These are phyloP conservation scores for Tenthredo distinguenda DNA, from an alignment of 2,888 invertebrate species.

Conservation along the genomic window DNA sequence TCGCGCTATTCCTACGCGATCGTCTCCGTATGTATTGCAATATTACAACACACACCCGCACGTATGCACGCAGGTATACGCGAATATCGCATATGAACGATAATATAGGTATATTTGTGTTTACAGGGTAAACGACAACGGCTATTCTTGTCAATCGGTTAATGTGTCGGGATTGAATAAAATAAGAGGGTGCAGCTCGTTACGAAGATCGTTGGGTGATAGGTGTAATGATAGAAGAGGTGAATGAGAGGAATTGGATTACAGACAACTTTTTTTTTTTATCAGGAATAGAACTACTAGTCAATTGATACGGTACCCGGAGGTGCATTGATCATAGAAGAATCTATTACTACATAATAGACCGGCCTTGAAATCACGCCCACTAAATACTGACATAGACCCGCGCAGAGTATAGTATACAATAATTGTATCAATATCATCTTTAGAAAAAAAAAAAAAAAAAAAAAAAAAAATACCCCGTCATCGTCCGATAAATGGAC, in stretches of 20 bases:
- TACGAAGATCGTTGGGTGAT: neutral
- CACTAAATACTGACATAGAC: neutral
- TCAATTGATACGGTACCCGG: constrained; percentile 66
- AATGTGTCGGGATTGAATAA: neutral
- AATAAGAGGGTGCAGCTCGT: neutral
- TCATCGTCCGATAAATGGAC: neutral
- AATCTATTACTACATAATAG: constrained; percentile 48
- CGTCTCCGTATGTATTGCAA: neutral
- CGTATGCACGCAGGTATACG: neutral
- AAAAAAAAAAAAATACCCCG: neutral
- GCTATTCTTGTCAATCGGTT: neutral
- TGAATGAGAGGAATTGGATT: constrained; percentile 55
- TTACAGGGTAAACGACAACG: neutral
- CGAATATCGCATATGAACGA: neutral
- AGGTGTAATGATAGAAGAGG: neutral
- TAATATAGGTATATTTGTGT: neutral
- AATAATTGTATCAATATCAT: neutral
- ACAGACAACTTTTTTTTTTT: neutral
- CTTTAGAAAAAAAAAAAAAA: neutral
- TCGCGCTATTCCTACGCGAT: neutral
- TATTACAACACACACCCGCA: neutral
- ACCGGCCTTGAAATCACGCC: neutral
- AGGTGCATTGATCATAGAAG: constrained; percentile 75
- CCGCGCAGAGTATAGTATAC: neutral
- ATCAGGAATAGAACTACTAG: neutral